These are phyloP conservation scores for Mionectes macconnelli DNA, from an alignment of 2,113 vertebrate species.

Conservation along the genomic window DNA sequence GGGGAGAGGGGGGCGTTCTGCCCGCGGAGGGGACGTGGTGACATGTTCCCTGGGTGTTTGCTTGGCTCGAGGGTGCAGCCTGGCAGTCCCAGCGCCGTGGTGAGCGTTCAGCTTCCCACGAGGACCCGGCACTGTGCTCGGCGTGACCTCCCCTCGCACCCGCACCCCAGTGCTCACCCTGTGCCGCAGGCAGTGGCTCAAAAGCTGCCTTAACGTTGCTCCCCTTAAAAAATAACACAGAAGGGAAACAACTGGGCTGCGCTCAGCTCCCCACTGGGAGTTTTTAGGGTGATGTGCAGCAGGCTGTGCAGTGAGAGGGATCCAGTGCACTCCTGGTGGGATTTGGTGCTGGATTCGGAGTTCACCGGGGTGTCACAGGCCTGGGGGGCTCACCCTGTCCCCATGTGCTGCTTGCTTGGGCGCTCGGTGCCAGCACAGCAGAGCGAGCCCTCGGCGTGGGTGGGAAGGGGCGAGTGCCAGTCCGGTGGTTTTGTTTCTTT, in stretches of 20 bases:
- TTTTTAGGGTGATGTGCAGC: constrained; percentile 26
- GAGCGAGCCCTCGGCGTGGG: neutral
- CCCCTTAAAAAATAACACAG: constrained; percentile 52
- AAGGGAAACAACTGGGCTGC: constrained; percentile 43
- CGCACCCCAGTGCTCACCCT: constrained; percentile 31
- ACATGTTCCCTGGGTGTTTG: neutral
- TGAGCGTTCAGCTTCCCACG: accelerated
- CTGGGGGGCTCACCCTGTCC: neutral
- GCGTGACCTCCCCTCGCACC: neutral
- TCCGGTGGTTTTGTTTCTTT: neutral
- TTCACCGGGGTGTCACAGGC: neutral
- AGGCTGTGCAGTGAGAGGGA: constrained; percentile 23
- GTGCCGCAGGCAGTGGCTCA: constrained; percentile 32
- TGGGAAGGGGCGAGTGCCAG: neutral
- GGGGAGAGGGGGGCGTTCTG: neutral
- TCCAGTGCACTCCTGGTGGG: neutral
- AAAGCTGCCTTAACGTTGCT: neutral
- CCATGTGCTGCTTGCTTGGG: neutral
- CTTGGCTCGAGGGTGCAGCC: neutral
- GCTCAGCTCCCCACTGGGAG: constrained; percentile 44
- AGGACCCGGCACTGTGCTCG: accelerated
- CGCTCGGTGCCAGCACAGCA: accelerated
- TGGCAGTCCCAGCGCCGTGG: accelerated
- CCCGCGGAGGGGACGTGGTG: neutral
- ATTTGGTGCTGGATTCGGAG: constrained; percentile 3